Conservation (phyloP, 2,797 vertebrate genomes). For the Mus minutoides region DNA sequence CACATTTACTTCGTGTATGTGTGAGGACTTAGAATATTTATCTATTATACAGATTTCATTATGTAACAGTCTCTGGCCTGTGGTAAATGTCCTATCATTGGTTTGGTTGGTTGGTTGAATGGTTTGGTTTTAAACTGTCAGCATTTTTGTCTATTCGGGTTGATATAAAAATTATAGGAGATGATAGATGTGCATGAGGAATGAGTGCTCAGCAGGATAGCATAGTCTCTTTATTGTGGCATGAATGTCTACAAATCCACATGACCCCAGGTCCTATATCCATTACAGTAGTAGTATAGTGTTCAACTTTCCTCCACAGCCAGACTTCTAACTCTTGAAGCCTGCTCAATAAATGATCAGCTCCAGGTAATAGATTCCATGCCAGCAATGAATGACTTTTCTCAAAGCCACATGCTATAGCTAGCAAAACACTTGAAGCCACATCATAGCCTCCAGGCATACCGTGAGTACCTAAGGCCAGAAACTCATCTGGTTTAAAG, state of each 20-base stretch:
- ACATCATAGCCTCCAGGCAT: neutral
- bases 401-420: neutral
- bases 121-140: neutral
- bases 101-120: neutral
- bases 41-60: neutral
- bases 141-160: neutral
- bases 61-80: neutral
- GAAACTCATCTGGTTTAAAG: neutral
- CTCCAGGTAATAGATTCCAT: neutral
- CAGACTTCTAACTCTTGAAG: neutral
- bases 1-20: neutral
- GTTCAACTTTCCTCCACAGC: neutral
- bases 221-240: neutral
- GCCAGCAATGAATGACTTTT: neutral
- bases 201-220: neutral
- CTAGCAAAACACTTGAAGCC: neutral
- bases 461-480: neutral
- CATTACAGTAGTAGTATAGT: neutral
- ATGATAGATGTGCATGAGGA: neutral
- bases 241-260: neutral
- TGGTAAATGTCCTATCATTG: neutral
- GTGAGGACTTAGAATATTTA: neutral
- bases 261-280: accelerated
- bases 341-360: neutral
- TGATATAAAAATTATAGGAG: neutral